Conservation (phyloP, 2,113 vertebrate genomes). For the Nesogale talazaci region DNA sequence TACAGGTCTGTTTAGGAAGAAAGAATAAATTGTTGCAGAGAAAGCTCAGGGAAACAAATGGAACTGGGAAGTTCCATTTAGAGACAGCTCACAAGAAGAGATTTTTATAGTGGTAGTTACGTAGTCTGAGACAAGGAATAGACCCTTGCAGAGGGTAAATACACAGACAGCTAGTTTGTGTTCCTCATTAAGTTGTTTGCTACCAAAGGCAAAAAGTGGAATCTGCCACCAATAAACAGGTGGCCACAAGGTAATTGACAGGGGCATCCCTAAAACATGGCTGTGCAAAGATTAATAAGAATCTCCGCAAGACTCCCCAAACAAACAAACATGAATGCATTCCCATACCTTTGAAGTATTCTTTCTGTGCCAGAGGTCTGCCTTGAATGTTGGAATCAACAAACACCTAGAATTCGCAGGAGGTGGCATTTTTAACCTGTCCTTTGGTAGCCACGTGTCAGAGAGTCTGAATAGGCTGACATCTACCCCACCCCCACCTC, state of each 20-base stretch:
- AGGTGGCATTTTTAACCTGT: slow-evolving; percentile 38
- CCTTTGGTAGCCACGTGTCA: slow-evolving; percentile 24
- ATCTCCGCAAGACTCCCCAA: slow-evolving; percentile 28
- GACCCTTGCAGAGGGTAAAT: slow-evolving; percentile 14
- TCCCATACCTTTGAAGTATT: not conserved
- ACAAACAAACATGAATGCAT: slow-evolving; percentile 18
- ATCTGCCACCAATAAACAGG: not conserved
- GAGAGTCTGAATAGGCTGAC: not conserved
- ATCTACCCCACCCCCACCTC: slow-evolving; percentile 11
- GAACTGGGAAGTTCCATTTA: slow-evolving; percentile 70
- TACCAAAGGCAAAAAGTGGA: slow-evolving; percentile 58
- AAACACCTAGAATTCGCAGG: slow-evolving; percentile 49
- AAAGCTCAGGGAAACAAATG: slow-evolving; percentile 72
- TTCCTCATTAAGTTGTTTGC: slow-evolving; percentile 76
- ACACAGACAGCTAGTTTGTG: slow-evolving; percentile 53
- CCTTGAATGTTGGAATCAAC: slow-evolving; percentile 40
- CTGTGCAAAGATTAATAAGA: slow-evolving; percentile 39
- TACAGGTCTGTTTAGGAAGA: slow-evolving; percentile 76
- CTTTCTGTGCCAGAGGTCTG: slow-evolving; percentile 33
- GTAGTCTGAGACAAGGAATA: slow-evolving; percentile 50
- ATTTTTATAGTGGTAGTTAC: slow-evolving; percentile 34
- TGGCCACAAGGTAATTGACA: slow-evolving; percentile 16
- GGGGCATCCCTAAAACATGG: slow-evolving; percentile 52
- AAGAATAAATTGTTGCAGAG: slow-evolving; percentile 74
- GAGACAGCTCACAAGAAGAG: slow-evolving; percentile 55